Percentiles rank a stretch among this genome's conserved stretches.
Evolutionary conservation across 2,113 vertebrate species (phyloP).

Genomic region (Mohoua ochrocephala): DNA sequence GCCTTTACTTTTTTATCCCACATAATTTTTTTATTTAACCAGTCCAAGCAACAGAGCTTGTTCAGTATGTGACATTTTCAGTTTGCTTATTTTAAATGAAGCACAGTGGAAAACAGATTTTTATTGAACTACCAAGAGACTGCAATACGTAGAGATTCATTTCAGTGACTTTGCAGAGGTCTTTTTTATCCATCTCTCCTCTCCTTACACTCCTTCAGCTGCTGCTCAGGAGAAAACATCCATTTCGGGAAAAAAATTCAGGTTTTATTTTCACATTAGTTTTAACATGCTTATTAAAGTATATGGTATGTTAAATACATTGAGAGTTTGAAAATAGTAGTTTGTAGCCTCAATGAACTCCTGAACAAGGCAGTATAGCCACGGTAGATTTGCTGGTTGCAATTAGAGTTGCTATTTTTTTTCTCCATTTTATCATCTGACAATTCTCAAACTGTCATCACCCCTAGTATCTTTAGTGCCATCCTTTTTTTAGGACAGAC

Average conservation of each 20-base stretch:
- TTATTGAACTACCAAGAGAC: background rate
- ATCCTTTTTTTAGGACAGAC: background rate
- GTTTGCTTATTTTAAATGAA: background rate
- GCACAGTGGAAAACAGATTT: background rate
- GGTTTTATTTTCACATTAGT: background rate
- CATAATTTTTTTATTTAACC: constrained; percentile 31
- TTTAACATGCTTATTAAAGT: constrained; percentile 33
- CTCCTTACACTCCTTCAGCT: background rate
- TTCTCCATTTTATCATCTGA: background rate
- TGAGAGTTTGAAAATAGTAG: constrained; percentile 30
- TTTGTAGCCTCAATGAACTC: constrained; percentile 22
- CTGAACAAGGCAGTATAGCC: background rate
- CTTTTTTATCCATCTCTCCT: background rate
- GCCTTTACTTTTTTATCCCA: background rate
- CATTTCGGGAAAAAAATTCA: background rate
- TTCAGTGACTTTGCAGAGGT: background rate
- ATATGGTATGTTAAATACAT: background rate
- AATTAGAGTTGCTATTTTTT: constrained; percentile 52
- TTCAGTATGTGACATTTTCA: background rate
- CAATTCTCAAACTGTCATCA: constrained; percentile 21
- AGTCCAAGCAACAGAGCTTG: background rate
- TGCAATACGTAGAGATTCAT: background rate
- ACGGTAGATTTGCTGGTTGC: background rate
- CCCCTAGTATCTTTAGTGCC: background rate
- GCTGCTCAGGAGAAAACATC: background rate